Base-by-base conservation (phyloP, 2,797 vertebrate genomes). In the Hypotaenidia okinawae region DNA sequence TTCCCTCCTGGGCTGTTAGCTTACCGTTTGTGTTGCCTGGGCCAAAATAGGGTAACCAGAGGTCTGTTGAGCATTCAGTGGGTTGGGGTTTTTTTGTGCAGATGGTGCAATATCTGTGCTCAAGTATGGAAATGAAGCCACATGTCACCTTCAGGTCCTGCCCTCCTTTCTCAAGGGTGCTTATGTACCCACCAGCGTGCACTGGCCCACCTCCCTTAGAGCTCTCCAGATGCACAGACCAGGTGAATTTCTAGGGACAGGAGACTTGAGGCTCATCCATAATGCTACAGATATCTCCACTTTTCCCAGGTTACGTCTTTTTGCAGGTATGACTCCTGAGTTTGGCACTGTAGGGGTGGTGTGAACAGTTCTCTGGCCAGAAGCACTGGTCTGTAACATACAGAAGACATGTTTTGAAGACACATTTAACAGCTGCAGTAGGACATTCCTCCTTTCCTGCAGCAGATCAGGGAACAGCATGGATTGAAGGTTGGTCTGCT, bases 121-220 rank as follows among this genome's bases (percentile, higher is more conserved):
- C 2, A 61, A 19, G 19, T 25, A 19, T 0, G 2, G 47, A n/a
- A 58, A 28, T 28, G 43, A 45, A 77, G 58, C 6, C 22, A 11
- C 0, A 0, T 57, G 15, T 25, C 25, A 19, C 49, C 12, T 43
- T 57, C 10, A 2, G 28, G 22, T 76, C 17, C 47, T 55, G 28
- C 37, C 14, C 11, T 22, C 23, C 23, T 64, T n/a, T 77, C 43
- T 64, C 43, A 27, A 16, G 41, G 32, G 23, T 35, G 32, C 49
- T 41, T 83, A 28, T 0, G 2, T 27, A 63, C 32, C 25, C 2
- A 0, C 35, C 1, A 3, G 22, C n/a, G 18, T 0, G 0, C 37
- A n/a, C 32, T 52, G 28, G 6, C 32, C 18, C 22, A 13, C 47
- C 12, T 11, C 28, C 22, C 28, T 45, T 33, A 52, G 37, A 30